Percentiles rank a stretch among this genome's conserved stretches.
Conservation (phyloP, 2,888 invertebrate species). For the Lasioglossum leucozonium region DNA sequence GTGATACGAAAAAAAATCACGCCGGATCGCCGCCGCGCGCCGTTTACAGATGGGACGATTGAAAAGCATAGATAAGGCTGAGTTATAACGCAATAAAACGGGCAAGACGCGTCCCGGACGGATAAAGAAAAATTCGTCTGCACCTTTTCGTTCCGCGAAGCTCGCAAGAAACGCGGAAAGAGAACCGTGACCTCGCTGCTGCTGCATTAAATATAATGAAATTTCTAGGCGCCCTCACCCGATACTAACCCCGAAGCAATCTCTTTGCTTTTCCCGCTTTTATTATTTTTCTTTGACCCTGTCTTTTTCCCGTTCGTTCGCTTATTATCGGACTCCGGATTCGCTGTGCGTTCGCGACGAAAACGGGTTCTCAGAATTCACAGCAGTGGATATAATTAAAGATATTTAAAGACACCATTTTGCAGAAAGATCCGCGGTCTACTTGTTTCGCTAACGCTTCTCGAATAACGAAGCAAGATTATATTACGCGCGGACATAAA, state of each 20-base stretch:
- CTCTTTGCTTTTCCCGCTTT: not conserved
- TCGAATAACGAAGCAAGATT: not conserved
- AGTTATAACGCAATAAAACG: conserved; percentile 30
- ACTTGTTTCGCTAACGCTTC: not conserved
- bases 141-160: not conserved
- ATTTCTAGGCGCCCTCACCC: not conserved
- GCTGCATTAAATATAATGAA: not conserved
- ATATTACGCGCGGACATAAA: not conserved
- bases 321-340: no score
- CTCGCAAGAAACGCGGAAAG: not conserved
- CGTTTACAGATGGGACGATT: conserved; percentile 25
- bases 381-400: not conserved
- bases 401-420: not conserved
- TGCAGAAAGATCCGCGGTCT: no score
- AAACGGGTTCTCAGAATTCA: no score
- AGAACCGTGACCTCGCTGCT: not conserved
- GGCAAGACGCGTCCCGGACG: not conserved
- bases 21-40: conserved; percentile 11
- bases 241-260: not conserved
- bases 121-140: conserved; percentile 9
- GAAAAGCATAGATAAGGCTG: conserved; percentile 12
- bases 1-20: conserved; percentile 28
- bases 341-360: no score
- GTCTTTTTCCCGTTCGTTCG: not conserved
- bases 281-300: not conserved